Percentiles rank a stretch among this genome's conserved stretches.
Evolutionary conservation across 1,140 invertebrate genomes (phyloP).

Genomic region (Pararge aegeria): DNA sequence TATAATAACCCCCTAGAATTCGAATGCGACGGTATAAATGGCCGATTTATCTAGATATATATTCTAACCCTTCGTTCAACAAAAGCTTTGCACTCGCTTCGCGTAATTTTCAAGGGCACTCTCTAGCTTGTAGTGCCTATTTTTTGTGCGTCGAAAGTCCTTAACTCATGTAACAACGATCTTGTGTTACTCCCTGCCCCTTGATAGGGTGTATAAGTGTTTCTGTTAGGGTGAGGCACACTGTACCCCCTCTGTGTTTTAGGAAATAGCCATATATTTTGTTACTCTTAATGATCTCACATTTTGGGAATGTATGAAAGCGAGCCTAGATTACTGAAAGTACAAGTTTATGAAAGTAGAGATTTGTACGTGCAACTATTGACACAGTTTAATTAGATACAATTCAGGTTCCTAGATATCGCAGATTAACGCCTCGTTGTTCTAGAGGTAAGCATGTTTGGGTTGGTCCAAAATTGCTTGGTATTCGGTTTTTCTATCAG

Average conservation of each 20-base stretch:
- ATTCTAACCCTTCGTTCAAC: neutral
- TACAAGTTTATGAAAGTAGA: too few species aligned
- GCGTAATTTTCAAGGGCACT: slow-evolving; percentile 38
- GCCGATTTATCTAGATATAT: neutral
- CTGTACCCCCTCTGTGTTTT: slow-evolving; percentile 15
- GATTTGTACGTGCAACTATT: too few species aligned
- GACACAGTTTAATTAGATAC: too few species aligned
- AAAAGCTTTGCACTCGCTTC: slow-evolving; percentile 36
- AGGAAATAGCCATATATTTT: slow-evolving; percentile 21
- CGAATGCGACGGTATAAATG: neutral
- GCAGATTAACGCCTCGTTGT: too few species aligned
- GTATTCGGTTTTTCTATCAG: too few species aligned
- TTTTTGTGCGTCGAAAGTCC: slow-evolving; percentile 35
- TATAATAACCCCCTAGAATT: neutral
- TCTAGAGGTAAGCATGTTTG: too few species aligned
- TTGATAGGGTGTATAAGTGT: slow-evolving; percentile 34
- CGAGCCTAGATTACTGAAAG: too few species aligned
- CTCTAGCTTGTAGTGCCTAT: slow-evolving; percentile 14
- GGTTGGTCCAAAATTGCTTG: too few species aligned
- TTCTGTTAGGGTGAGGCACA: slow-evolving; percentile 18
- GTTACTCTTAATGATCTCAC: neutral
- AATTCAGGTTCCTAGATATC: too few species aligned
- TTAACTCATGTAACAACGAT: slow-evolving; percentile 36
- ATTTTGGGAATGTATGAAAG: too few species aligned
- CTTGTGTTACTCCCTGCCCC: slow-evolving; percentile 28